Evolutionary conservation across 2,113 vertebrate genomes (phyloP), one percentile per base, ranked within the genome.

Genomic region (Peucedramus taeniatus): DNA sequence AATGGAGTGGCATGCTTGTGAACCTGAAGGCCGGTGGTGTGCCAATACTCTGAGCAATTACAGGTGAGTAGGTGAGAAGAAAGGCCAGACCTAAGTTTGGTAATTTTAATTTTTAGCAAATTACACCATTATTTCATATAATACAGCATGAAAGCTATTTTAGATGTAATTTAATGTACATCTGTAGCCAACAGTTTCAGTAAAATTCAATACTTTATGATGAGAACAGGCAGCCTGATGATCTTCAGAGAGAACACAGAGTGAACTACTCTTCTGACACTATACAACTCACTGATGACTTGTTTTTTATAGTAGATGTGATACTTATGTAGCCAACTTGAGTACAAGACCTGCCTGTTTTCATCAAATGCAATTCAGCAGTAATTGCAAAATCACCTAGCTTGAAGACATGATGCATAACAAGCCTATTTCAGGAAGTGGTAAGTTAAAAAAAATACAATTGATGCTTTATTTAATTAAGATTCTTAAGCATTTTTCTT

Each of bases 131-230:
- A 42, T 63, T 80, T 83, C 20, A 76, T 45, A 42, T 35, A 42
- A 54, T 13, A 27, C 2, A 57, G 6, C 0, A 0, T n/a, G 64
- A 84, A 87, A 76, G 35, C n/a, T 64, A 8, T 5, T 78, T 51
- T 11, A 71, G 44, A 87, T 72, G 40, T 45, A 69, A 64, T 79
- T 83, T 89, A 85, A 86, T 23, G 54, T 69, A 75, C 40, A 71
- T 70, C 69, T 87, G 78, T 63, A 92, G 90, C 72, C 56, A 95
- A 94, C 17, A 83, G 44, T 37, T 89, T 71, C 44, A 89, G 83
- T 64, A 94, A 76, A 96, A 94, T 90, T 77, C 54, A 78, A 22
- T 53, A 12, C 30, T 94, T 96, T 81, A 77, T 59, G 56, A 65
- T 1, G 8, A 90, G 61, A 89, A 94, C 60, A 70, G 80, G 92